A percentile compares a stretch with the other conserved stretches of the same genome.
phyloP scores from a whole-genome alignment of 1,140 invertebrate species.

The Lithobius niger region DNA sequence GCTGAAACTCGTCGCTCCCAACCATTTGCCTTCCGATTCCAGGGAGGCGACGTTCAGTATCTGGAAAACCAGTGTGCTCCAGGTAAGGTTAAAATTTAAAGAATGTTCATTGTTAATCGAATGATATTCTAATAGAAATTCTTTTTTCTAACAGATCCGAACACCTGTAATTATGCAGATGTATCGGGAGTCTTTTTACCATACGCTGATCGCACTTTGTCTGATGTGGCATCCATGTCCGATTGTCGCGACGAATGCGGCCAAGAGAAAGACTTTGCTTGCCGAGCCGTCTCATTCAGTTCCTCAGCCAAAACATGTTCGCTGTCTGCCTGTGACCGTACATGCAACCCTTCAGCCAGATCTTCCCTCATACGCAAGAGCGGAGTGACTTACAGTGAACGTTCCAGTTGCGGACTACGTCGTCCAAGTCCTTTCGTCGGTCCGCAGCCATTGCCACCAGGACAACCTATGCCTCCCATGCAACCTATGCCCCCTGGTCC shows the following conservation, averaged over 20 bases:
- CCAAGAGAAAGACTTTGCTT: constrained; percentile 34
- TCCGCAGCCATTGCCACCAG: too few species aligned
- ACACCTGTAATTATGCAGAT: constrained; percentile 37
- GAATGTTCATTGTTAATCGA: too few species aligned
- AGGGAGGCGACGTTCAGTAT: constrained; percentile 33
- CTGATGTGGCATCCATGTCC: constrained; percentile 23
- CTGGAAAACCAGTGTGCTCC: constrained; percentile 34
- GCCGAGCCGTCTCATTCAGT: constrained; percentile 29
- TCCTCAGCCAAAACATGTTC: constrained; percentile 32
- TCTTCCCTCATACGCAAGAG: constrained; percentile 25
- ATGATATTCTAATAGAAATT: too few species aligned
- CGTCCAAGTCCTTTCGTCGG: too few species aligned
- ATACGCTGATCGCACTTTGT: constrained; percentile 32
- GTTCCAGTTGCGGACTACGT: too few species aligned
- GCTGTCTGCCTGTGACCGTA: constrained; percentile 33
- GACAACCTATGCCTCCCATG: too few species aligned
- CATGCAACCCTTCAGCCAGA: constrained; percentile 11
- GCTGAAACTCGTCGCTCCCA: constrained; percentile 14
- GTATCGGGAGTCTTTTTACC: constrained; percentile 32
- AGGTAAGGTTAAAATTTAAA: too few species aligned
- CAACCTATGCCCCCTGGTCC: too few species aligned
- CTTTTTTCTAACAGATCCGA: too few species aligned
- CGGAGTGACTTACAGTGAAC: constrained; percentile 36
- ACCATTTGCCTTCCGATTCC: constrained; percentile 27
- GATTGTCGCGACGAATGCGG: constrained; percentile 36